Evolutionary conservation across 2,888 invertebrate species (phyloP).

Genomic region (Campoletis raptor): DNA sequence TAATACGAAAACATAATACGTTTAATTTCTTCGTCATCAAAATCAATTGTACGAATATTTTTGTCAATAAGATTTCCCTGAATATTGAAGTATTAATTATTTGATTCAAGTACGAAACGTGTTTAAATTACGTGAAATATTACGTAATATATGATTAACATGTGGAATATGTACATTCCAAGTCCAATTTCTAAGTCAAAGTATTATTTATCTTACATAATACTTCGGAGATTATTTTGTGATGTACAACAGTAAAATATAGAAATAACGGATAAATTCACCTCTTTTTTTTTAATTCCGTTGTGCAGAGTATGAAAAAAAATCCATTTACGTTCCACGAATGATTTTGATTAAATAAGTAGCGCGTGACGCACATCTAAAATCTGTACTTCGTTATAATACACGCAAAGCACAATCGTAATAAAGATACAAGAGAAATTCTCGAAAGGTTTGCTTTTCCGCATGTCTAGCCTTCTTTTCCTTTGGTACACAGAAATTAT

Average conservation of each 20-base stretch:
- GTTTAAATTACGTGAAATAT: too few relatives aligned
- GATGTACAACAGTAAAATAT: background rate
- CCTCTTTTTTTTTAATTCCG: background rate
- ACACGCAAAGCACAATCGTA: slow-evolving; percentile 19
- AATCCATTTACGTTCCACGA: background rate
- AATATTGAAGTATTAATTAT: too few relatives aligned
- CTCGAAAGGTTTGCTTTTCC: slow-evolving; percentile 2
- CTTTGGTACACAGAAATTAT: slow-evolving; percentile 48
- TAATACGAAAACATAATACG: too few relatives aligned
- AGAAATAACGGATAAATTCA: background rate
- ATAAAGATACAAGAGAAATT: slow-evolving; percentile 9
- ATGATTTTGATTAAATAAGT: background rate
- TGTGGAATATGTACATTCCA: too few relatives aligned
- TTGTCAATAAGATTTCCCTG: too few relatives aligned
- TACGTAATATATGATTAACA: too few relatives aligned
- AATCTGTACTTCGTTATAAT: background rate
- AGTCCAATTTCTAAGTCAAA: too few relatives aligned
- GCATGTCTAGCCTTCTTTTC: background rate
- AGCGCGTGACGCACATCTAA: slow-evolving; percentile 2
- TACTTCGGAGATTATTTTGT: too few relatives aligned
- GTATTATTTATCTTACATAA: too few relatives aligned
- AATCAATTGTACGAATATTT: too few relatives aligned
- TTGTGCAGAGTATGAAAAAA: background rate
- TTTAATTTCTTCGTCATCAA: too few relatives aligned
- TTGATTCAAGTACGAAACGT: too few relatives aligned